These are phyloP conservation scores for Melitaea cinxia DNA, from an alignment of 1,140 invertebrate genomes.

Conservation along the genomic window DNA sequence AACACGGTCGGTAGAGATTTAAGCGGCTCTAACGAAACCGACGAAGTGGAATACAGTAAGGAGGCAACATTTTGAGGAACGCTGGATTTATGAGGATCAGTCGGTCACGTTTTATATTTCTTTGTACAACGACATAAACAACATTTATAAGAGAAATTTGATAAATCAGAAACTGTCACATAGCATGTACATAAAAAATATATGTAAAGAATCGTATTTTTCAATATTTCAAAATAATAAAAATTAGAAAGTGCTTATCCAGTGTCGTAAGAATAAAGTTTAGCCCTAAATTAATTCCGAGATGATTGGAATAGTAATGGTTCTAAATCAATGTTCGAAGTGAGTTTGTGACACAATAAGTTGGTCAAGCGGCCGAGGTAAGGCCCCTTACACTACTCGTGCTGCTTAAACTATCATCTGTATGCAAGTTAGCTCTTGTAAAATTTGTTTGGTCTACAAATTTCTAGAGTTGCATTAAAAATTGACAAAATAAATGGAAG, in stretches of 20 bases:
- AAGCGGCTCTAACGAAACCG: slow-evolving; percentile 38
- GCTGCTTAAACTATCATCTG: slow-evolving; percentile 45
- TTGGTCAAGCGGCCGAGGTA: slow-evolving; percentile 61
- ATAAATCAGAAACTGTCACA: not conserved
- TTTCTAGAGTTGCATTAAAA: not conserved
- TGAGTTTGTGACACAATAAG: slow-evolving; percentile 55
- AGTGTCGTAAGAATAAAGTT: slow-evolving; percentile 10
- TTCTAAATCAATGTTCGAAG: slow-evolving; percentile 51
- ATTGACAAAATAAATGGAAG: not conserved
- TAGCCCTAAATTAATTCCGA: slow-evolving; percentile 12
- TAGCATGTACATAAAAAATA: not conserved
- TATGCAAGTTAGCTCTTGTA: slow-evolving; percentile 38
- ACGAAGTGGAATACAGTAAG: slow-evolving; percentile 47
- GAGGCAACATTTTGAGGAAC: slow-evolving; percentile 42
- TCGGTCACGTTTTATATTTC: slow-evolving; percentile 29
- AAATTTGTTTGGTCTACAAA: not conserved
- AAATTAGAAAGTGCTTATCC: slow-evolving; percentile 4
- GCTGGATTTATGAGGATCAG: slow-evolving; percentile 44
- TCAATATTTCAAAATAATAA: not conserved
- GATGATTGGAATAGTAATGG: slow-evolving; percentile 63
- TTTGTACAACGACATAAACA: slow-evolving; percentile 4
- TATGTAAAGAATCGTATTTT: not conserved
- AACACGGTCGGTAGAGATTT: slow-evolving; percentile 44
- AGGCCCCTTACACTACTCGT: slow-evolving; percentile 27
- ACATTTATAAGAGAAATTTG: not conserved